Evolutionary conservation across 1,140 invertebrate species (phyloP).

Genomic region (Hirudo medicinalis): DNA sequence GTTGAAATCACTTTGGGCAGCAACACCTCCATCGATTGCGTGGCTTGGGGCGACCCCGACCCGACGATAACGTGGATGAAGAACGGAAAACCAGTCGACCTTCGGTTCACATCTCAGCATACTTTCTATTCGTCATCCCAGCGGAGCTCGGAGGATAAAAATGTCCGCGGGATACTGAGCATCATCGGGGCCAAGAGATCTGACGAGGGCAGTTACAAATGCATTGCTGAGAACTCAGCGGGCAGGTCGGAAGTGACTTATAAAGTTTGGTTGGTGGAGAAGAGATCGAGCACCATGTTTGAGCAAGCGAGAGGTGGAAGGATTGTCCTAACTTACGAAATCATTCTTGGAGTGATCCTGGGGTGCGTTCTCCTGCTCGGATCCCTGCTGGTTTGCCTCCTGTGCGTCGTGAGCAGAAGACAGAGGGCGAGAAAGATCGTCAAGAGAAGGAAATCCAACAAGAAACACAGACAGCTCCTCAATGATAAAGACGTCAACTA

Average conservation of each 20-base stretch:
- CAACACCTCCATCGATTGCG: constrained; percentile 21
- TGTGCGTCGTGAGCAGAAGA: constrained; percentile 7
- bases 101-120: background rate
- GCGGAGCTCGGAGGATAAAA: background rate
- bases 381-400: background rate
- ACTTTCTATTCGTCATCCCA: background rate
- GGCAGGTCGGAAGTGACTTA: constrained; percentile 27
- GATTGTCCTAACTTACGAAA: background rate
- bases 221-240: constrained; percentile 29
- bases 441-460: background rate
- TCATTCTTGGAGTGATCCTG: constrained; percentile 9
- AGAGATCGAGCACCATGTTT: constrained; percentile 16
- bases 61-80: constrained; percentile 19
- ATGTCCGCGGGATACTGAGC: constrained; percentile 10
- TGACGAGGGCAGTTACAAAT: constrained; percentile 27
- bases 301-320: background rate
- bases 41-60: constrained; percentile 20
- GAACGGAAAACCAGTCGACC: background rate
- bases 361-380: background rate
- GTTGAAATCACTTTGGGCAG: constrained; percentile 9
- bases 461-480: constrained; percentile 4
- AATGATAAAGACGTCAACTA: background rate
- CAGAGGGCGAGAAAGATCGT: background rate
- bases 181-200: background rate
- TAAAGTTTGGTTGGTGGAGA: constrained; percentile 27